Evolutionary conservation across 1,140 invertebrate genomes (phyloP).

Genomic region (Chelonus insularis): DNA sequence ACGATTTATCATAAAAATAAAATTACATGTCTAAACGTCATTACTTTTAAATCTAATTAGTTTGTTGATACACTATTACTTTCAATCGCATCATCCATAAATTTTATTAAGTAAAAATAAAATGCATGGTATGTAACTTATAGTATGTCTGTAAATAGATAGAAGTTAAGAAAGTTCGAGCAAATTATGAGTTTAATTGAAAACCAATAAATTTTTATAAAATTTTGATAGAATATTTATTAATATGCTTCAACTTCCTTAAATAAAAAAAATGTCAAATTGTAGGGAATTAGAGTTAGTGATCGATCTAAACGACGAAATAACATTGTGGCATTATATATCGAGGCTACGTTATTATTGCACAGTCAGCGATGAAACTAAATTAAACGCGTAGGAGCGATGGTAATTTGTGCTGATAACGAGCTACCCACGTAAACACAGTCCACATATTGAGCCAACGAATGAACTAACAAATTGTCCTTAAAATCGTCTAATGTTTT

Average conservation of each 20-base stretch:
- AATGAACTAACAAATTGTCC: not conserved
- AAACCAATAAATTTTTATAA: too few relatives aligned
- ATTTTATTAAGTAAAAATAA: slow-evolving; percentile 14
- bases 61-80: slow-evolving; percentile 3
- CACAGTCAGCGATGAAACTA: slow-evolving; percentile 32
- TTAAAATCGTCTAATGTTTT: not conserved
- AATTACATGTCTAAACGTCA: slow-evolving; percentile 12
- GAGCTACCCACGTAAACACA: slow-evolving; percentile 37
- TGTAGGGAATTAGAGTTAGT: too few relatives aligned
- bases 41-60: slow-evolving; percentile 23
- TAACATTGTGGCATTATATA: not conserved
- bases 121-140: slow-evolving; percentile 5
- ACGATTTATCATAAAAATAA: not conserved
- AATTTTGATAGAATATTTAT: too few relatives aligned
- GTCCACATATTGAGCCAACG: slow-evolving; percentile 17
- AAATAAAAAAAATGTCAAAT: too few relatives aligned
- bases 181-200: too few relatives aligned
- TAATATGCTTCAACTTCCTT: too few relatives aligned
- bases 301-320: slow-evolving; percentile 16
- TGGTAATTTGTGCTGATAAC: slow-evolving; percentile 45
- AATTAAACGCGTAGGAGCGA: slow-evolving; percentile 42
- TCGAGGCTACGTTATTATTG: slow-evolving; percentile 37
- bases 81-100: not conserved
- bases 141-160: slow-evolving; percentile 9
- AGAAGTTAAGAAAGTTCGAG: slow-evolving; percentile 13